A percentile compares a stretch with the other conserved stretches of the same genome.
These are phyloP conservation scores for Coelopa pilipes DNA, from an alignment of 2,888 invertebrate species.

Conservation along the genomic window DNA sequence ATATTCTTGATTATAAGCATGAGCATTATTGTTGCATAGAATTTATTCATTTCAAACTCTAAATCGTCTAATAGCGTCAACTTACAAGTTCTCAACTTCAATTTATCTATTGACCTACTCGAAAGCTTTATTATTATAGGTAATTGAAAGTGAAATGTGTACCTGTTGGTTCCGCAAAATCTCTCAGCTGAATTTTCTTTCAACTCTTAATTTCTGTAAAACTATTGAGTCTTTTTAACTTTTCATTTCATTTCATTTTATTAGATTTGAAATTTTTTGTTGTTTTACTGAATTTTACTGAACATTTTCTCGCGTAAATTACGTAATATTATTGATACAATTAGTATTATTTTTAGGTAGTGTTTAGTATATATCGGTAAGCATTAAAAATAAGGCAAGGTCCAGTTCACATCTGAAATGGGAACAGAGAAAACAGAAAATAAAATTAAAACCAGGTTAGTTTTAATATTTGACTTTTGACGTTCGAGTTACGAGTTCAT, in stretches of 20 bases:
- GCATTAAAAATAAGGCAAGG: constrained; percentile 24
- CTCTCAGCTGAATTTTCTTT: constrained; percentile 27
- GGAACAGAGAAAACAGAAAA: constrained; percentile 23
- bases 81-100: no score
- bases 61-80: no score
- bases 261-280: neutral
- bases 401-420: constrained; percentile 32
- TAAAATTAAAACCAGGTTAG: constrained; percentile 10
- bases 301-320: constrained; percentile 4
- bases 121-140: neutral
- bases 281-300: neutral
- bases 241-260: neutral
- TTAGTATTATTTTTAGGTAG: neutral
- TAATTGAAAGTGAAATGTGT: neutral
- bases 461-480: neutral
- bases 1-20: no score
- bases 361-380: neutral
- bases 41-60: no score
- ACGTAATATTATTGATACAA: neutral
- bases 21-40: no score
- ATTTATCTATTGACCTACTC: neutral
- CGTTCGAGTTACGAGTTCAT: neutral
- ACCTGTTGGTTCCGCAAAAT: constrained; percentile 38
- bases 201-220: neutral
- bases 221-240: constrained; percentile 13